Evolutionary conservation across 2,888 invertebrate species (phyloP), one percentile per base, ranked within the genome.

Genomic region (Plemyria rubiginata): DNA sequence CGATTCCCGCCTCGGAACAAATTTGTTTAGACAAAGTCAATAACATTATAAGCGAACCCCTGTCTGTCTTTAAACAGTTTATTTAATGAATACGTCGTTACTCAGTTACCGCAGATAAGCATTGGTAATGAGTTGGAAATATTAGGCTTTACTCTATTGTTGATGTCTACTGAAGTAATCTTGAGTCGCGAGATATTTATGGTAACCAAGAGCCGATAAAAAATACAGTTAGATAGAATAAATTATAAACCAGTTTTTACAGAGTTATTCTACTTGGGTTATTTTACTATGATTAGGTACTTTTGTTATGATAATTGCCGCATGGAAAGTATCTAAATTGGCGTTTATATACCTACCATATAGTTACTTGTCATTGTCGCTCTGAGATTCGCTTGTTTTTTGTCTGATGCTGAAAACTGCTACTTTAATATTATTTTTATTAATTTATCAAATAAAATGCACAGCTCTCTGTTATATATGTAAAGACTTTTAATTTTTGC

Each of bases 51-150:
- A 7, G 32, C 32, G 32, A 8, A 32, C 32, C 32, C 32, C 11
- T 38, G 36, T 38, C 9, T 38, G 11, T 38, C 32, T 32, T 38
- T 38, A 11, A 38, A 38, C 36, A 38, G 36, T 38, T 38, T 38
- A 38, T 38, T 22, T 32, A 52, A 61, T 50, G 48, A 56, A 59
- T 53, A 51, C 22, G 32, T 59, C 57, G 55, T 68, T 67, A 60
- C 54, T 58, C 60, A 64, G 63, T 55, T 50, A 55, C 56, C 55
- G 62, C 63, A 66, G 54, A 64, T 66, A 59, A 53, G 56, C 57
- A 68, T n/a, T 61, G 71, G 66, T 71, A 72, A 72, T 70, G 68
- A 70, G 56, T 64, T 56, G 59, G 66, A 70, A 67, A 72, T 67
- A 62, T 68, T 69, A 60, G 29, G 45, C 57, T 62, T 70, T 67